Base-by-base conservation (phyloP, 1,140 invertebrate species). In the Leptopilina clavipes region DNA sequence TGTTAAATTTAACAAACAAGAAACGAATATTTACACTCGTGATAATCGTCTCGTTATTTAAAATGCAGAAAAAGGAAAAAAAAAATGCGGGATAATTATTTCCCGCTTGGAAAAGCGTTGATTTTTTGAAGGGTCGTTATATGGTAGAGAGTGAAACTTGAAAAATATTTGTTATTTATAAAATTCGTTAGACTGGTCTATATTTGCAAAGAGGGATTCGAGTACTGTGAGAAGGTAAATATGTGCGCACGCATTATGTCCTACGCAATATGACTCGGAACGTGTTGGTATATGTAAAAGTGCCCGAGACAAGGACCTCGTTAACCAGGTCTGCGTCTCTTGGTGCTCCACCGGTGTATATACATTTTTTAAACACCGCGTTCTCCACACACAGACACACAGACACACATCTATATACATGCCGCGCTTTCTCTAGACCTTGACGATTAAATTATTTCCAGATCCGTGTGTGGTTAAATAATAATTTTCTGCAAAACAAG, bases 321-420 rank as follows among this genome's bases (percentile, higher is more conserved):
- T 59, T 59, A 59, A 59, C 54, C 17, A 59, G 54, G 54, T 59
- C 54, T 59, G 54, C 22, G 54, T 59, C 54, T 59, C 54, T 59
- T 17, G 8, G 54, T 59, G 8, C 54, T 59, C 54, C 54, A 59
- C 9, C 11, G 1, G 11, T 59, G 19, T 56, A 56, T 56, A n/a
- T 59, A 59, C 18, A 0, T 19, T 56, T 56, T 56, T 56, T 56
- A 18, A 56, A 56, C 52, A 56, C n/a, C 52, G 9, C 52, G 52
- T 19, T 18, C 54, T 59, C 54, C 18, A 22, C 54, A 59, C n/a
- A 31, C 5, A 31, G 1, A 31, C 25, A 31, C 25, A 31, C 18
- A 22, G 19, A 59, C n/a, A 48, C n/a, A n/a, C 44, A n/a, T 48
- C 1, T 17, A 40, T 7, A 40, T 25, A 59, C 17, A 18, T 59